Conservation (phyloP, 2,113 vertebrate species). For the Eurypyga helias region DNA sequence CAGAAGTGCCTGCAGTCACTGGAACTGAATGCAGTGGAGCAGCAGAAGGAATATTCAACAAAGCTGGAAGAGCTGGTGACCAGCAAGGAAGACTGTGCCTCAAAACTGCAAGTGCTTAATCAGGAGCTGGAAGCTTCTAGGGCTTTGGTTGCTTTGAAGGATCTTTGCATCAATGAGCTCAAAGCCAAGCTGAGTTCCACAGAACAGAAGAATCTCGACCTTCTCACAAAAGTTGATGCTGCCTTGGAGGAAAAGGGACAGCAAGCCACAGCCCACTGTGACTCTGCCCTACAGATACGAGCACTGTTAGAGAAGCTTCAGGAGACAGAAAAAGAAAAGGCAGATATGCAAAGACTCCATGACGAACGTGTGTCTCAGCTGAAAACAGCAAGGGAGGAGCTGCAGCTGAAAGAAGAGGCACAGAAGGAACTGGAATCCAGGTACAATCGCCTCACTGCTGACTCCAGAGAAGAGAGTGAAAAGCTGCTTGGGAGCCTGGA, state of each 20-base stretch:
- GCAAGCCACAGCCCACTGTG: slow-evolving; percentile 65
- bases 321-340: slow-evolving; percentile 71
- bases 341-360: slow-evolving; percentile 68
- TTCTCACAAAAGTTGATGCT: slow-evolving; percentile 69
- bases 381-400: slow-evolving; percentile 75
- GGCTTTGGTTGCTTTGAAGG: slow-evolving; percentile 27
- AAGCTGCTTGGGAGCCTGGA: slow-evolving; percentile 71
- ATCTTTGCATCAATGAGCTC: slow-evolving; percentile 58
- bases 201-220: slow-evolving; percentile 78
- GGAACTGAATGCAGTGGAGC: slow-evolving; percentile 46
- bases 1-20: slow-evolving; percentile 73
- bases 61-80: slow-evolving; percentile 62
- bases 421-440: slow-evolving; percentile 73
- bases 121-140: slow-evolving; percentile 66
- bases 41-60: slow-evolving; percentile 42
- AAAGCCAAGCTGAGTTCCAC: slow-evolving; percentile 63
- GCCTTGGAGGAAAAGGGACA: slow-evolving; percentile 71
- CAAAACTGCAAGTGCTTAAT: slow-evolving; percentile 56
- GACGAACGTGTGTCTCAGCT: slow-evolving; percentile 66
- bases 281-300: slow-evolving; percentile 74
- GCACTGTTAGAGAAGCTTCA: slow-evolving; percentile 81
- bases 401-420: slow-evolving; percentile 78
- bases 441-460: slow-evolving; percentile 46
- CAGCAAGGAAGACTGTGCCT: slow-evolving; percentile 58
- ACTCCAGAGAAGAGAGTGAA: slow-evolving; percentile 70